These are phyloP conservation scores for Myiagra hebetior DNA, from an alignment of 2,113 vertebrate species.

Conservation along the genomic window DNA sequence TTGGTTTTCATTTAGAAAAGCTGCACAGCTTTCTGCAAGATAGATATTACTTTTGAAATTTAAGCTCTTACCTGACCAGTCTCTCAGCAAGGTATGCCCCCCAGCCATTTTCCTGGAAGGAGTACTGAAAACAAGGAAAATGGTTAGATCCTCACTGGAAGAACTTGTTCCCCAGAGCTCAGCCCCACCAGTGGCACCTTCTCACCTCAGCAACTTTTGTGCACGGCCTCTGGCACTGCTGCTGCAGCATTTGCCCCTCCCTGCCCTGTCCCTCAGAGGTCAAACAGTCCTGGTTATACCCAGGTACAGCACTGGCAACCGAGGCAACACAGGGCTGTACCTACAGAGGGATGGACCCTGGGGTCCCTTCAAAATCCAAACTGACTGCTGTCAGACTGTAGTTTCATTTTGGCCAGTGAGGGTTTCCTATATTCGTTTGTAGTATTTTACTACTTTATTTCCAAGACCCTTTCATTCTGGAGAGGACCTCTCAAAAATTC, in stretches of 20 bases:
- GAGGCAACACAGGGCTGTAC: accelerated
- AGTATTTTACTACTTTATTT: background rate
- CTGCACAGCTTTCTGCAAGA: background rate
- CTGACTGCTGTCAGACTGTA: no score
- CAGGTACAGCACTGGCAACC: accelerated
- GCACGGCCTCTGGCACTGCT: background rate
- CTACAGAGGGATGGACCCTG: accelerated
- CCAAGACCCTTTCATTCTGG: background rate
- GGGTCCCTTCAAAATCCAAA: background rate
- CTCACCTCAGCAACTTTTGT: background rate
- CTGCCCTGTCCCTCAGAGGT: background rate
- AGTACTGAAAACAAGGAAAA: conserved; percentile 72
- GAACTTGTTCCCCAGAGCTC: background rate
- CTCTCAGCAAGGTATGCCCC: conserved; percentile 82
- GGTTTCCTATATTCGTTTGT: background rate
- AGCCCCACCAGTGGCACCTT: background rate
- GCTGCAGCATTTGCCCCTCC: accelerated
- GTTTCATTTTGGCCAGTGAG: background rate
- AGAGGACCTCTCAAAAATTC: background rate
- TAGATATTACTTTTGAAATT: background rate
- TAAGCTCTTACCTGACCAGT: conserved; percentile 80
- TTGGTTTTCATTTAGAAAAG: background rate
- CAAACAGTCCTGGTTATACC: background rate
- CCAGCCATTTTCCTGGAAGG: conserved; percentile 87
- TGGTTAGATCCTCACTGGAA: background rate